phyloP scores from a whole-genome alignment of 2,113 vertebrate genomes.

The Lutjanus erythropterus region DNA sequence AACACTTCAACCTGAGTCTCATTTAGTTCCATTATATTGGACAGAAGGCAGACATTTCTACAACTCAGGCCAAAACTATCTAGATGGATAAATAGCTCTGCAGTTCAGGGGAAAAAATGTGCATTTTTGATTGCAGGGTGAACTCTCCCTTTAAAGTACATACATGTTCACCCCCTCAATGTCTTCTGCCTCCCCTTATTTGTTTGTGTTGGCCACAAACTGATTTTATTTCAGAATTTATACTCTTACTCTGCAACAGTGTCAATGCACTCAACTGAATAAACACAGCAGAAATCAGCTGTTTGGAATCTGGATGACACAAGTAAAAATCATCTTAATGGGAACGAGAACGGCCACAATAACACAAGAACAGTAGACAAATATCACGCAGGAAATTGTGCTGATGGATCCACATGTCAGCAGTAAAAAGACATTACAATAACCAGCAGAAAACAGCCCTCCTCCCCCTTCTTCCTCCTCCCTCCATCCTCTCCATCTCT shows the following conservation, averaged over 20 bases:
- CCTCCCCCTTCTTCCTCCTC: conserved; percentile 37
- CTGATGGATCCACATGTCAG: conserved; percentile 5
- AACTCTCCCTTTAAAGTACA: too few relatives aligned
- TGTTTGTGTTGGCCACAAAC: not conserved
- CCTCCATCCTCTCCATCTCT: conserved; percentile 44
- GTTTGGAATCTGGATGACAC: not conserved
- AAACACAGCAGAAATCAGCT: not conserved
- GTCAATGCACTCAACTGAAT: not conserved
- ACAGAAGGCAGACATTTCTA: too few relatives aligned
- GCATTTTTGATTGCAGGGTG: too few relatives aligned
- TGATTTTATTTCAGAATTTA: not conserved
- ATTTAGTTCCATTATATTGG: too few relatives aligned
- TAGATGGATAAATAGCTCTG: too few relatives aligned
- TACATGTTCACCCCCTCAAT: not conserved
- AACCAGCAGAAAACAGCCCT: conserved; percentile 10
- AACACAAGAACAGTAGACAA: conserved; percentile 6
- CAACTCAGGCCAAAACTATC: too few relatives aligned
- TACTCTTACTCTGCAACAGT: too few relatives aligned
- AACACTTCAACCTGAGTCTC: too few relatives aligned
- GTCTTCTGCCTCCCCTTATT: not conserved
- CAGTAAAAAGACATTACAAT: not conserved
- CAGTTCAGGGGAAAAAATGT: too few relatives aligned
- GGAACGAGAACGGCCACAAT: too few relatives aligned
- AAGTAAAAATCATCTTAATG: too few relatives aligned
- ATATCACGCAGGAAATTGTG: not conserved